Conservation (phyloP, 2,113 vertebrate genomes). For the Tylochromis polylepis region DNA sequence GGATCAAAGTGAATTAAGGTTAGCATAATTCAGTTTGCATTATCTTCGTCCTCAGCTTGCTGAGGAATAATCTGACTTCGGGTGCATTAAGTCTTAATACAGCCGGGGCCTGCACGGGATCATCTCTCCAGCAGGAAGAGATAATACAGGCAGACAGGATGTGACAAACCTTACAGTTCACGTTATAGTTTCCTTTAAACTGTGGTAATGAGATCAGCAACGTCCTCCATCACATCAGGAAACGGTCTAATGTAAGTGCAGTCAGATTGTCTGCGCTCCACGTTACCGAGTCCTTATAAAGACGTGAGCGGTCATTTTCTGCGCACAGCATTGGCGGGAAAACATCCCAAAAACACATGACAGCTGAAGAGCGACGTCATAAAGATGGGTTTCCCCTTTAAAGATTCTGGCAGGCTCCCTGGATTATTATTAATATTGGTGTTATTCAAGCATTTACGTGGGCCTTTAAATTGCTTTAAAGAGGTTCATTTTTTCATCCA, state of each 20-base stretch:
- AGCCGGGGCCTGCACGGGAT: background rate
- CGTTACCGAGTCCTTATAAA: background rate
- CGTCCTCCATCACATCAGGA: background rate
- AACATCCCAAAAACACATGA: background rate
- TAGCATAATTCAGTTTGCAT: background rate
- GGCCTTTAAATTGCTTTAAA: background rate
- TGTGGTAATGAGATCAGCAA: background rate
- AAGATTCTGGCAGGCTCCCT: background rate
- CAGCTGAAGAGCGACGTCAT: accelerated
- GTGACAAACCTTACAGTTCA: background rate
- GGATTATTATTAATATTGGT: background rate
- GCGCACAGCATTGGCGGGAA: accelerated
- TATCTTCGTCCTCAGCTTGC: background rate
- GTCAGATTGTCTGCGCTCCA: accelerated
- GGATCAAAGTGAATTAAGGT: background rate
- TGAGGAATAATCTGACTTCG: background rate
- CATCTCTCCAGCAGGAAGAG: background rate
- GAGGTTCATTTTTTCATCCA: accelerated
- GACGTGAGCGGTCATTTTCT: background rate
- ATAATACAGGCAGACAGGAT: background rate
- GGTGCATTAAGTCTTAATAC: background rate
- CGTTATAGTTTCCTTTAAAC: background rate
- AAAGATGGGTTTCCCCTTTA: background rate
- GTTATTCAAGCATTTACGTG: background rate
- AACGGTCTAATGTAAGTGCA: background rate